Conservation (phyloP, 2,113 vertebrate species). For the Theristicus caerulescens region DNA sequence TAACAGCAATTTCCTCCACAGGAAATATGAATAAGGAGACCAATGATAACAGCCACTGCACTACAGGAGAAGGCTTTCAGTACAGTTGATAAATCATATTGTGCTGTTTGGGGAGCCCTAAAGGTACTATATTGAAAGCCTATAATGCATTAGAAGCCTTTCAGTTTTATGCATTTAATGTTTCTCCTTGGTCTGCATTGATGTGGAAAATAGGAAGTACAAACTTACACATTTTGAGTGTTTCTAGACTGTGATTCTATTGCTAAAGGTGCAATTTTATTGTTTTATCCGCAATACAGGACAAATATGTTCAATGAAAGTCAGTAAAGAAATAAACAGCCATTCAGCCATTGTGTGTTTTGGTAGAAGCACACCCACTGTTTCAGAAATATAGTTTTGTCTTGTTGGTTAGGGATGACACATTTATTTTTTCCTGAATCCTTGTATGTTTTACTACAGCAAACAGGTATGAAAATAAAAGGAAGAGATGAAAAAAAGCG, state of each 20-base stretch:
- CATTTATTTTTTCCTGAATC: neutral
- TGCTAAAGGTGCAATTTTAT: neutral
- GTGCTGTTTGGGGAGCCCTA: conserved; percentile 6
- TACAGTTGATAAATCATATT: conserved; percentile 49
- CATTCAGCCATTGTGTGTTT: neutral
- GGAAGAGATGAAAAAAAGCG: neutral
- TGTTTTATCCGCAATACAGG: neutral
- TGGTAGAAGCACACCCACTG: neutral
- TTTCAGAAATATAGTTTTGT: neutral
- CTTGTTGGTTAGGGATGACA: neutral
- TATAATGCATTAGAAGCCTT: conserved; percentile 1
- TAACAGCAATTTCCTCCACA: conserved; percentile 36
- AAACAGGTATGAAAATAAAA: neutral
- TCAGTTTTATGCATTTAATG: conserved; percentile 19
- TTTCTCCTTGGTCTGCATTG: conserved; percentile 1
- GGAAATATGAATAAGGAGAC: conserved; percentile 42
- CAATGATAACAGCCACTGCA: conserved; percentile 8
- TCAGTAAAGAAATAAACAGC: neutral
- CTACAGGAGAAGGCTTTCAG: conserved; percentile 18
- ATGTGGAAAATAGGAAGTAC: conserved; percentile 3
- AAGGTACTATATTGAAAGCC: conserved; percentile 6
- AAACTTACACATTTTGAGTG: neutral
- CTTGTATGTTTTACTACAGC: neutral
- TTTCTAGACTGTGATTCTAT: neutral
- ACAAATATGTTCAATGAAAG: neutral